A percentile compares a stretch with the other conserved stretches of the same genome.
Evolutionary conservation across 1,140 invertebrate genomes (phyloP).

Genomic region (Formica exsecta): DNA sequence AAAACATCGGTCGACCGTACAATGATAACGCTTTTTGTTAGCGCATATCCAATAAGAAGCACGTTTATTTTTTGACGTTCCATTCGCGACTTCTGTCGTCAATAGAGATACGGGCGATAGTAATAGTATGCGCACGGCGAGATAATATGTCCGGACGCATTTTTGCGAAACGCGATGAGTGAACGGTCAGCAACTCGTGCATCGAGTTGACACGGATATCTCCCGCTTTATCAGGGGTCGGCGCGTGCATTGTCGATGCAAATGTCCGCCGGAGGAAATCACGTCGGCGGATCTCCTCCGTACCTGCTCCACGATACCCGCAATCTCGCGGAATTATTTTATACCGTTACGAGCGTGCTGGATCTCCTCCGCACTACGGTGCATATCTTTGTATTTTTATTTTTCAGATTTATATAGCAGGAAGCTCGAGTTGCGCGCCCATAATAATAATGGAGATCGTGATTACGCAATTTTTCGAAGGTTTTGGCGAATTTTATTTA

Average conservation of each 20-base stretch:
- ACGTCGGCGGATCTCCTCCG: conserved; percentile 31
- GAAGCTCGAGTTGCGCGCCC: conserved; percentile 10
- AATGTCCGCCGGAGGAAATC: conserved; percentile 52
- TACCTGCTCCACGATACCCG: conserved; percentile 32
- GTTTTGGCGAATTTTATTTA: too few species aligned
- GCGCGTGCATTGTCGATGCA: conserved; percentile 65
- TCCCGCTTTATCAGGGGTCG: conserved; percentile 59
- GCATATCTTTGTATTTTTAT: background rate
- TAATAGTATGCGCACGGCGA: background rate
- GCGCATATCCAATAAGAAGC: conserved; percentile 25
- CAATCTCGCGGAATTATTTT: conserved; percentile 42
- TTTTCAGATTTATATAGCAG: background rate
- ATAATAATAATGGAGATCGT: too few species aligned
- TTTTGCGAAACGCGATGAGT: conserved; percentile 50
- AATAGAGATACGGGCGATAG: conserved; percentile 65
- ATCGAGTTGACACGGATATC: conserved; percentile 60
- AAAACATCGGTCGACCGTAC: background rate
- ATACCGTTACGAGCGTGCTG: conserved; percentile 27
- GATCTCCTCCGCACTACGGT: background rate
- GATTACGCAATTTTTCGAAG: too few species aligned
- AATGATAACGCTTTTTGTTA: conserved; percentile 56
- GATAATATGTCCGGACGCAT: conserved; percentile 51
- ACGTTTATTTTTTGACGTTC: conserved; percentile 40
- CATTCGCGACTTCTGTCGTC: conserved; percentile 46
- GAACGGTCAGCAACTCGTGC: conserved; percentile 2